Evolutionary conservation across 2,888 invertebrate species (phyloP), one percentile per base, ranked within the genome.

Genomic region (Eurytoma californica): DNA sequence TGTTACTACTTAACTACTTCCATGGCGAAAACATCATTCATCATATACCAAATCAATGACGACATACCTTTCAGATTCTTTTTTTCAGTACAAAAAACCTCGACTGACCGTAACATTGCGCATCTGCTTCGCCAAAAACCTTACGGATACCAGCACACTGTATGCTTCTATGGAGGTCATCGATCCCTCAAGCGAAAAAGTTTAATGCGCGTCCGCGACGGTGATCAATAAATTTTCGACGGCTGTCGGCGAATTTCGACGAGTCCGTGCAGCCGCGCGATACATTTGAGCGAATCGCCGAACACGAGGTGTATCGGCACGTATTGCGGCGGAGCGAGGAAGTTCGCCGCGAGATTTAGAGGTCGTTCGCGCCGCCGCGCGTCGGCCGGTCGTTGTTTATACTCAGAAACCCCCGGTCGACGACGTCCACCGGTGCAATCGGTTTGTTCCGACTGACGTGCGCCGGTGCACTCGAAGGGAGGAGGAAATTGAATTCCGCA

Each of bases 331-430:
- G 28, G n/a, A 3, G 66, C n/a, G 55, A 28, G 57, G n/a, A 51
- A 68, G 75, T 75, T 75, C 68, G 67, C 60, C 68, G 69, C 68
- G 69, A 69, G 63, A 69, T 76, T 76, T 76, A 70, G 63, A 76
- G 76, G 63, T 49, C 60, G 60, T 55, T 68, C 47, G 73, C 47
- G 16, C 28, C 70, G 70, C 47, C 47, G 55, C 47, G 73, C 39
- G 7, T 3, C 24, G 30, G 16, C 60, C 51, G 51, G 20, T 55
- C n/a, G 61, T 72, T 72, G 60, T 60, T 60, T 61, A 72, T 61
- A 51, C 47, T 47, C 20, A 61, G n/a, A 61, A 61, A 16, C 13
- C 16, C 0, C 16, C 24, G 24, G 60, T 3, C 30, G 14, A 30
- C 9, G 16, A 61, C 16, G 61, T 16, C 24, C 28, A 4, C 14